Percentiles rank a stretch among this genome's conserved stretches.
Conservation (phyloP, 1,140 invertebrate genomes). For the Aphelenchoides fujianensis region DNA sequence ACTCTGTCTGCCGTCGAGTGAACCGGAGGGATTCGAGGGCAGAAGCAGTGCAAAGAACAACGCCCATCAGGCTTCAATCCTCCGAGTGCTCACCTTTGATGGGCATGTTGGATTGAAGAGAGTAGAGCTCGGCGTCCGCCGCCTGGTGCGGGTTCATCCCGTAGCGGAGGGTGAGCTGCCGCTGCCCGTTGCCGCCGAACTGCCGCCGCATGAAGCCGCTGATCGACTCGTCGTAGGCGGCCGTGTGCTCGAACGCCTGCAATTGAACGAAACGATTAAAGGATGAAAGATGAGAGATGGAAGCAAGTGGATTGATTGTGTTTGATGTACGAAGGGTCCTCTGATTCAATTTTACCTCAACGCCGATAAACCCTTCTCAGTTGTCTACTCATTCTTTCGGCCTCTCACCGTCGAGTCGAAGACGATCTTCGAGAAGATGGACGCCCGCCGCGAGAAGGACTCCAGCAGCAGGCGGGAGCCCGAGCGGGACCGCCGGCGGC, state of each 20-base stretch:
- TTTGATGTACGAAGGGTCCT: too few relatives aligned
- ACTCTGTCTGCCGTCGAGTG: too few relatives aligned
- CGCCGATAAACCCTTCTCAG: too few relatives aligned
- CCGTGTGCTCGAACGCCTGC: slow-evolving; percentile 72
- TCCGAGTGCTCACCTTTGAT: slow-evolving; percentile 69
- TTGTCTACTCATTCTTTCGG: background rate
- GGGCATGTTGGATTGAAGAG: slow-evolving; percentile 76
- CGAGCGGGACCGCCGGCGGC: slow-evolving; percentile 33
- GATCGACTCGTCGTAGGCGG: slow-evolving; percentile 87
- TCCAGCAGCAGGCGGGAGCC: slow-evolving; percentile 40
- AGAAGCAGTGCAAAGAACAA: too few relatives aligned
- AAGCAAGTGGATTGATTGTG: too few relatives aligned
- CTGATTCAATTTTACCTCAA: too few relatives aligned
- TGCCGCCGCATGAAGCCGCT: slow-evolving; percentile 90
- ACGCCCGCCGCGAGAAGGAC: slow-evolving; percentile 4
- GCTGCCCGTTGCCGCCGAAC: slow-evolving; percentile 70
- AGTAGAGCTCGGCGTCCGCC: slow-evolving; percentile 82
- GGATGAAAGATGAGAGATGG: slow-evolving; percentile 3
- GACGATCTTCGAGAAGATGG: slow-evolving; percentile 9
- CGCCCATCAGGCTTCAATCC: background rate
- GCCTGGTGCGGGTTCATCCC: slow-evolving; percentile 98
- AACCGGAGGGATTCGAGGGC: too few relatives aligned
- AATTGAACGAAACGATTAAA: slow-evolving; percentile 10
- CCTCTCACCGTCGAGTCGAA: background rate
- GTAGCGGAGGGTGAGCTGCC: slow-evolving; percentile 69